Evolutionary conservation across 1,140 invertebrate genomes (phyloP), one percentile per base, ranked within the genome.

Genomic region (Brachionus calyciflorus): DNA sequence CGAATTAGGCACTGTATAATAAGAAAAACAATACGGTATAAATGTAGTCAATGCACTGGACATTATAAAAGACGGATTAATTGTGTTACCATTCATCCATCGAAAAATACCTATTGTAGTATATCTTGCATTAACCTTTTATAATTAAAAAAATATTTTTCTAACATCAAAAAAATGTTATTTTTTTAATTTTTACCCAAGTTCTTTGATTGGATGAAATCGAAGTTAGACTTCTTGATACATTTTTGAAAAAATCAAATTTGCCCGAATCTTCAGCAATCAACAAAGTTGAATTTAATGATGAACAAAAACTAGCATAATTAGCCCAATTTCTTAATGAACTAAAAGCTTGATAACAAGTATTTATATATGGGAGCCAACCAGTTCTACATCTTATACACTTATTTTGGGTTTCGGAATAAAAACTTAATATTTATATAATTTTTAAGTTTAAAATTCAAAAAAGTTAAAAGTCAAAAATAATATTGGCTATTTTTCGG

Each of bases 181-280:
- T 48, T 48, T n/a, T 26, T 55, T 55, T n/a, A n/a, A n/a, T n/a
- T n/a, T n/a, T n/a, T n/a, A 55, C 51, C 51, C 51, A 55, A 28
- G 51, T 55, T 55, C 51, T 1, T 55, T 55, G 26, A 14, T 55
- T 30, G 6, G 26, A 28, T 14, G 12, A 28, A 0, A 30, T 55
- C 33, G 10, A 9, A 26, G 51, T 55, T 5, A 55, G 24, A 55
- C 17, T 55, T 55, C 33, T 55, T 3, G 51, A 55, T 14, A 55
- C 10, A 14, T 14, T 28, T 55, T 55, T 24, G n/a, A 55, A 55
- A 55, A 55, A 55, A 28, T 55, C 21, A 55, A 55, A 55, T 55
- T 55, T 55, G 28, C 33, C 53, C 9, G 0, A 5, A 14, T 30
- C 26, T 10, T 55, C 24, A 14, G 53, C 53, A 55, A 55, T 55